Evolutionary conservation across 1,140 invertebrate genomes (phyloP).

Genomic region (Drosophila yakuba): DNA sequence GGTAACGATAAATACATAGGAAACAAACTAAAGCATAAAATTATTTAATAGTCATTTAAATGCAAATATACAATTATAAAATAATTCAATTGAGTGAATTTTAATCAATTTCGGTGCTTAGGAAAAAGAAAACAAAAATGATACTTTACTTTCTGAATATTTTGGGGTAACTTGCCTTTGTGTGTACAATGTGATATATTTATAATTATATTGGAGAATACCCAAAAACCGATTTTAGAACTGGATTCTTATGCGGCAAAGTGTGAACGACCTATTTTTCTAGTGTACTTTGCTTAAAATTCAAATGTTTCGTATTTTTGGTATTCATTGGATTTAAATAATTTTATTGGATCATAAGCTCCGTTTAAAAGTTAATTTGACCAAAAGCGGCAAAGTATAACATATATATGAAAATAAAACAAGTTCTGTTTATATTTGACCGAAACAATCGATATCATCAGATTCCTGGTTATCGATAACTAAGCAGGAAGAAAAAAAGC

Average conservation of each 20-base stretch:
- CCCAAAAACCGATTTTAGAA: no score
- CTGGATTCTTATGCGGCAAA: no score
- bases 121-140: background rate
- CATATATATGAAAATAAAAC: background rate
- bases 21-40: slow-evolving; percentile 61
- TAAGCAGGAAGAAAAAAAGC: slow-evolving; percentile 54
- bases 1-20: slow-evolving; percentile 60
- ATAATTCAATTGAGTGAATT: slow-evolving; percentile 15
- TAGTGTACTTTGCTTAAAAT: background rate
- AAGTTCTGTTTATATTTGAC: background rate
- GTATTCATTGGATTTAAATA: background rate
- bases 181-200: no score
- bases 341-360: background rate
- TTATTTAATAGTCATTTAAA: slow-evolving; percentile 63
- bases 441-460: background rate
- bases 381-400: background rate
- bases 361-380: no score
- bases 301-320: background rate
- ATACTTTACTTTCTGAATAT: background rate
- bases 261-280: background rate
- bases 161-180: no score
- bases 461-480: slow-evolving; percentile 35
- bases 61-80: slow-evolving; percentile 59
- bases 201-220: no score
- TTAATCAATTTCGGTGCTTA: background rate